Evolutionary conservation across 2,113 vertebrate species (phyloP), one percentile per base, ranked within the genome.

Genomic region (Trematocara marginatum): DNA sequence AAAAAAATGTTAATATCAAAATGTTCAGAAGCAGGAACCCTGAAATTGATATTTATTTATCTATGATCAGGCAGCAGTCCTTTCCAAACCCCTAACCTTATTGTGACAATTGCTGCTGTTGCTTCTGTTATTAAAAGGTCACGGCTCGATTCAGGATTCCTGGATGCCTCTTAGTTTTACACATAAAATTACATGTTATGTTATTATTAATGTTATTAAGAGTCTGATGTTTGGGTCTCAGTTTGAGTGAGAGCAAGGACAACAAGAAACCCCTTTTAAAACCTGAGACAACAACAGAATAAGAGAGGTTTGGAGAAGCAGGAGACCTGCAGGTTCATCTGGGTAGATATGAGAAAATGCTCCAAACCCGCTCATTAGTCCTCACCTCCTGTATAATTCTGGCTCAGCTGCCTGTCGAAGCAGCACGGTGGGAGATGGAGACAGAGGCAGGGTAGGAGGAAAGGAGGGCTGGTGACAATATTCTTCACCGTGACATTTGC

Each of bases 301-400:
- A 66, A 83, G 83, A 52, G 84, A 89, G 81, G 54, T 18, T 66
- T 49, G 82, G 86, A 71, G 83, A 78, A 54, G 79, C 56, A 69
- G 57, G 10, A 61, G 84, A 85, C 86, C 92, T 82, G 84, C 89
- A 71, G 86, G 92, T 90, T 93, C 87, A 92, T 90, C 78, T 26
- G 6, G 82, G 89, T 89, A 90, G 92, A 92, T 88, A 84, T 83
- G 90, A 85, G 79, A 83, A 89, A 88, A 80, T 66, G 84, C 86
- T 90, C 69, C 85, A 85, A 85, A 89, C 40, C 66, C 53, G 40
- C 92, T 94, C 91, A 92, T 94, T 92, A 93, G 91, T 71, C 23
- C 79, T 91, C 91, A 87, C 80, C 87, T 78, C 85, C 59, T 52
- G 90, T 88, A 88, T 92, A 83, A 92, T 89, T 92, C 79, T 69